Percentiles rank a stretch among this genome's conserved stretches.
phyloP scores from a whole-genome alignment of 2,888 invertebrate species.

The Tiphia femorata region DNA sequence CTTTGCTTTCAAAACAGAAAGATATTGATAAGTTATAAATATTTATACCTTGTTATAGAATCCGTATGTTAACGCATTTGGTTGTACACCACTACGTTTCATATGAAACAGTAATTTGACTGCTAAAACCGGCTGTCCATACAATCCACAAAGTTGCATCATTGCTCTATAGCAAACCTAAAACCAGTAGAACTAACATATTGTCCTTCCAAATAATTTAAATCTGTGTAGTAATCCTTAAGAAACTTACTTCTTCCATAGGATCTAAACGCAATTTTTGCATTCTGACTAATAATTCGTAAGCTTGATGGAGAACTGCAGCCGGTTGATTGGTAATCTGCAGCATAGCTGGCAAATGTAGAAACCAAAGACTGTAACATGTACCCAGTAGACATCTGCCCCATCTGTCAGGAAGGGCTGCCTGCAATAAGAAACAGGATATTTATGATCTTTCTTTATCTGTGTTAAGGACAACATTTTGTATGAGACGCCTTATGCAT shows the following conservation, averaged over 20 bases:
- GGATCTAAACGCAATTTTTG: conserved; percentile 85
- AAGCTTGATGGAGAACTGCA: conserved; percentile 73
- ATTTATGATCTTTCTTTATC: too few relatives aligned
- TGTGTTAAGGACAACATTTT: too few relatives aligned
- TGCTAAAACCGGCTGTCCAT: conserved; percentile 93
- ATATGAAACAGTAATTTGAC: conserved; percentile 91
- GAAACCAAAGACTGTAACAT: conserved; percentile 95
- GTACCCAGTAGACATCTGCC: conserved; percentile 90
- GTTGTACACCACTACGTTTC: conserved; percentile 93
- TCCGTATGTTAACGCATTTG: conserved; percentile 98
- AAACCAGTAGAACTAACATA: conserved; percentile 5
- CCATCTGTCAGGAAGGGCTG: conserved; percentile 87
- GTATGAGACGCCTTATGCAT: too few relatives aligned
- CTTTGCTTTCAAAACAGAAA: neutral
- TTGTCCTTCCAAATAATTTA: neutral
- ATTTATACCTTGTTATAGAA: conserved; percentile 77
- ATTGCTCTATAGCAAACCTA: conserved; percentile 96
- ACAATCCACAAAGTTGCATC: conserved; percentile 98
- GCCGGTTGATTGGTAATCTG: conserved; percentile 72
- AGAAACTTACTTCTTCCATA: conserved; percentile 84
- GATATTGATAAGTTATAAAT: neutral
- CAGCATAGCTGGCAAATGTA: conserved; percentile 91
- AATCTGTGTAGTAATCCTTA: neutral
- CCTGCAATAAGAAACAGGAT: conserved; percentile 56
- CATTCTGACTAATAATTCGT: conserved; percentile 88